Conservation (phyloP, 2,797 vertebrate genomes). For the Melanogrammus aeglefinus region DNA sequence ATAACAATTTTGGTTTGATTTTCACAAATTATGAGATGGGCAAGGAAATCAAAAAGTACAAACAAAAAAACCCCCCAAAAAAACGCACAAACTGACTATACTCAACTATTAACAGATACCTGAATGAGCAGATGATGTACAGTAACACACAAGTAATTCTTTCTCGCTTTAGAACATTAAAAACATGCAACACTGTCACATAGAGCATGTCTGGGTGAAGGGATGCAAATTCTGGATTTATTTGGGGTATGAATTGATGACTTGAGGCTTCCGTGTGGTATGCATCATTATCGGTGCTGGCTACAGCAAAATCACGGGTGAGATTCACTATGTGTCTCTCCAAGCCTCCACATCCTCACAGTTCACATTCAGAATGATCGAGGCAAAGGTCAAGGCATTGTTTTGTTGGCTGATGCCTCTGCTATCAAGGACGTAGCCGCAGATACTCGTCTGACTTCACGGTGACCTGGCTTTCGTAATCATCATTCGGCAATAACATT, state of each 20-base stretch:
- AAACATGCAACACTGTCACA: background rate
- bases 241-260: background rate
- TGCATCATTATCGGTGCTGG: slow-evolving; percentile 66
- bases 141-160: background rate
- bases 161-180: background rate
- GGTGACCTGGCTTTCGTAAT: background rate
- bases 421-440: background rate
- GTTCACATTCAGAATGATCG: background rate
- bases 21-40: background rate
- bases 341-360: background rate
- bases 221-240: background rate
- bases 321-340: slow-evolving; percentile 44
- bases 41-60: background rate
- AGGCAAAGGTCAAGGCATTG: background rate
- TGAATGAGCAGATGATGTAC: background rate
- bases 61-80: background rate
- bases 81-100: background rate
- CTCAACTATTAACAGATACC: background rate
- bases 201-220: background rate
- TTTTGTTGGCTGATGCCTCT: background rate
- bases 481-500: background rate
- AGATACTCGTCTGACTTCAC: background rate
- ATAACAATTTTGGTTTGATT: too few species aligned
- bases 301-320: slow-evolving; percentile 73
- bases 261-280: slow-evolving; percentile 57